A percentile compares a stretch with the other conserved stretches of the same genome.
Evolutionary conservation across 1,140 invertebrate genomes (phyloP).

Genomic region (Papilio xuthus): DNA sequence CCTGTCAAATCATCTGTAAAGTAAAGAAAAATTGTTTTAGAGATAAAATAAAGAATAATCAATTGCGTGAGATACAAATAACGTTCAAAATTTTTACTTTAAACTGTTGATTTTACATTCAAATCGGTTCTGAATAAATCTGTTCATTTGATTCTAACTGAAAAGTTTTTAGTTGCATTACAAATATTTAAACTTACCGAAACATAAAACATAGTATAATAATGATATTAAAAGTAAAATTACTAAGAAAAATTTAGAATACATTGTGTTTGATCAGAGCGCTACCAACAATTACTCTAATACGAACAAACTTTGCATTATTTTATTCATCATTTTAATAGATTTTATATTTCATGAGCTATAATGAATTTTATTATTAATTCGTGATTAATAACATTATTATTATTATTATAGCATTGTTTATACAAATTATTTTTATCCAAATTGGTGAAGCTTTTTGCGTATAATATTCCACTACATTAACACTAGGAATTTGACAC

Average conservation of each 20-base stretch:
- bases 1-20: background rate
- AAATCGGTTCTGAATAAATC: no score
- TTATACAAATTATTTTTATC: background rate
- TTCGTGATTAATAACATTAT: background rate
- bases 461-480: background rate
- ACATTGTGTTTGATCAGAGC: background rate
- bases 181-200: background rate
- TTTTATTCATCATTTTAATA: background rate
- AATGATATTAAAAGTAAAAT: background rate
- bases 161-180: background rate
- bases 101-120: no score
- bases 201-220: background rate
- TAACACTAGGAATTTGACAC: no score
- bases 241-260: constrained; percentile 10
- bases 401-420: background rate
- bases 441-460: background rate
- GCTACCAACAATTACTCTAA: background rate
- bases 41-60: background rate
- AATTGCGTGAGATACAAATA: background rate
- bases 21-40: background rate
- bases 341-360: background rate
- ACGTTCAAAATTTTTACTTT: background rate
- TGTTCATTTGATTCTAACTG: no score
- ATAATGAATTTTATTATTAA: background rate
- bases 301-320: background rate